phyloP scores from a whole-genome alignment of 1,140 invertebrate genomes.

The Cydia strobilella region DNA sequence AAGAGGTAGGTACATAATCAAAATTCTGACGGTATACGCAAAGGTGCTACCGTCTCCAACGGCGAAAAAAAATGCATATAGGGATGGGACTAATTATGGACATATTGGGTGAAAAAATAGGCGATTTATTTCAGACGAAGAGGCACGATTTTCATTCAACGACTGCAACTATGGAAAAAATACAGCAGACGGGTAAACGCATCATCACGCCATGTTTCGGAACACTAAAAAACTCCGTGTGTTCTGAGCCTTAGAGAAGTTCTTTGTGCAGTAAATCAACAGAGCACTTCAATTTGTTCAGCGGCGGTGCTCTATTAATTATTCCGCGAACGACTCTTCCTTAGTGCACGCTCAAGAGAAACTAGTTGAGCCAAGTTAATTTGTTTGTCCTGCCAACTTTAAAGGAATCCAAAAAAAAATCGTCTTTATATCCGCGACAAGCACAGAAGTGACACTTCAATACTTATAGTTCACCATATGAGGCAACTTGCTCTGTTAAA shows the following conservation, averaged over 20 bases:
- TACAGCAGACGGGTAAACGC: no score
- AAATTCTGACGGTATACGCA: no score
- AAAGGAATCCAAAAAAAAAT: constrained; percentile 1
- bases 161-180: no score
- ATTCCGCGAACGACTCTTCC: constrained; percentile 34
- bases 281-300: constrained; percentile 37
- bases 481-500: constrained; percentile 23
- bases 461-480: constrained; percentile 17
- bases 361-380: constrained; percentile 31
- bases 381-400: constrained; percentile 15
- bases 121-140: no score
- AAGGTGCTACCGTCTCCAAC: no score
- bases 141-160: not conserved
- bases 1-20: no score
- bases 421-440: not conserved
- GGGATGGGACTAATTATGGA: no score
- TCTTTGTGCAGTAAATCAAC: constrained; percentile 35
- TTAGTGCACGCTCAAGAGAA: constrained; percentile 25
- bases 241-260: not conserved
- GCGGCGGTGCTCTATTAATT: constrained; percentile 38
- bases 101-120: no score
- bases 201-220: not conserved
- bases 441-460: constrained; percentile 8
- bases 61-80: no score
- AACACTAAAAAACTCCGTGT: not conserved